Percentiles rank a stretch among this genome's conserved stretches.
These are phyloP conservation scores for Rhinatrema bivittatum DNA, from an alignment of 2,797 vertebrate species.

Conservation along the genomic window DNA sequence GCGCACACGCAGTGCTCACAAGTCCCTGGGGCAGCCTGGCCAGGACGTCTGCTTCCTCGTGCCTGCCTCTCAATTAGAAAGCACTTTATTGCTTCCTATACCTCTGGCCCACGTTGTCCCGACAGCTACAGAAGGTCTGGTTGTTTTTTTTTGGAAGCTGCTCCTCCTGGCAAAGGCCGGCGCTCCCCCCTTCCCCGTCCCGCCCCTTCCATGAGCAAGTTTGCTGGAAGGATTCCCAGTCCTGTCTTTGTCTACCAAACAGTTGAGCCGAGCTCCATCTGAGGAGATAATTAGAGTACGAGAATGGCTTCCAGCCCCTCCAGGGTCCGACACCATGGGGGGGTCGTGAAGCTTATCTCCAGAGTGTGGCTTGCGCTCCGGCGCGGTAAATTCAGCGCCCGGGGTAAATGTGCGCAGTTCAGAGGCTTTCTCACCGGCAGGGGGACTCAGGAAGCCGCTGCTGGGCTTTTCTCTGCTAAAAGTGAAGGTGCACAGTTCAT, in stretches of 20 bases:
- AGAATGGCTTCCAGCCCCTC: not conserved
- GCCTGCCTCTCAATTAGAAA: slow-evolving; percentile 31
- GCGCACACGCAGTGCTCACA: too few species aligned
- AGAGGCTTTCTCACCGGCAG: too few species aligned
- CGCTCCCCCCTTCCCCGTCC: not conserved
- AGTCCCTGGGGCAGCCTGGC: not conserved
- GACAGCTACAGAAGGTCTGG: slow-evolving; percentile 43
- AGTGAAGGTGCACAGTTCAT: too few species aligned
- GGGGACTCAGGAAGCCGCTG: too few species aligned
- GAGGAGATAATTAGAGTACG: not conserved
- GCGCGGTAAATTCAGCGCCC: too few species aligned
- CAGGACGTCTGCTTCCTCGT: slow-evolving; percentile 13
- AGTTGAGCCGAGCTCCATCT: slow-evolving; percentile 21
- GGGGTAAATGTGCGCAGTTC: too few species aligned
- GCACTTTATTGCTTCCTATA: slow-evolving; percentile 38
- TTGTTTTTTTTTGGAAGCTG: slow-evolving; percentile 15
- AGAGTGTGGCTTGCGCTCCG: not conserved
- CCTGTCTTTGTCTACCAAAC: slow-evolving; percentile 43
- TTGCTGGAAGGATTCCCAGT: slow-evolving; percentile 2
- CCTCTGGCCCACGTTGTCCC: slow-evolving; percentile 31
- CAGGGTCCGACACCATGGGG: not conserved
- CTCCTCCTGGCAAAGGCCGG: slow-evolving; percentile 8
- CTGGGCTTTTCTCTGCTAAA: too few species aligned
- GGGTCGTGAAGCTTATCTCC: not conserved
- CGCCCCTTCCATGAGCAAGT: slow-evolving; percentile 5